Base-by-base conservation (phyloP, 2,888 invertebrate species). In the Parnassius smintheus region DNA sequence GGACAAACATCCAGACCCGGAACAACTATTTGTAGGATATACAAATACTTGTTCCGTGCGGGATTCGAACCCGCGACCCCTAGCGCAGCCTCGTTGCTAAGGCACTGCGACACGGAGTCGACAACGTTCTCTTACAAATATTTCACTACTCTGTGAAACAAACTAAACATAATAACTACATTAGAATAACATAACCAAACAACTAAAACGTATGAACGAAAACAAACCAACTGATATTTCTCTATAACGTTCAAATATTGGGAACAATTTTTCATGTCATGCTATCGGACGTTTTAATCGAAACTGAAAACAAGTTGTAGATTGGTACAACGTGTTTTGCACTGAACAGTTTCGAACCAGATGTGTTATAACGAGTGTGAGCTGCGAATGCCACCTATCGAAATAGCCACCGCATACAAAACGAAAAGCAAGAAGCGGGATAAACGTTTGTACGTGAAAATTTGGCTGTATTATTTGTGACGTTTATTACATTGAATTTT, bases 271-370 rank as follows among this genome's bases (percentile, higher is more conserved):
- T 63, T 63, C 63, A 63, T 25, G 59, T 63, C 55, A 54, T 42
- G 11, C 50, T 50, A 59, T 59, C 59, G 63, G 25, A 63, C 55
- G 10, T 63, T 63, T 63, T 63, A 63, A 63, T 59, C 59, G 63
- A 63, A 63, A 59, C 59, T 63, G 59, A 55, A 63, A 63, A 63
- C 63, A 59, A 55, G 54, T 57, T 54, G 50, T 25, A 50, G 55
- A 59, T 59, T 50, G 50, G 46, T 45, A 45, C 59, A 63, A 54
- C 59, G 55, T 63, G 62, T 62, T 62, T 59, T 62, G 54, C 57
- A 9, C 53, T 53, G 62, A 62, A 62, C 58, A 62, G 25, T 54
- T 55, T 50, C 35, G 63, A 63, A 59, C 63, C 45, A 45, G 59
- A 62, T 59, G 50, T 49, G 62, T 62, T 55, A 54, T 45, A 59